Conservation (phyloP, 2,888 invertebrate species). For the Leistus spinibarbis region DNA sequence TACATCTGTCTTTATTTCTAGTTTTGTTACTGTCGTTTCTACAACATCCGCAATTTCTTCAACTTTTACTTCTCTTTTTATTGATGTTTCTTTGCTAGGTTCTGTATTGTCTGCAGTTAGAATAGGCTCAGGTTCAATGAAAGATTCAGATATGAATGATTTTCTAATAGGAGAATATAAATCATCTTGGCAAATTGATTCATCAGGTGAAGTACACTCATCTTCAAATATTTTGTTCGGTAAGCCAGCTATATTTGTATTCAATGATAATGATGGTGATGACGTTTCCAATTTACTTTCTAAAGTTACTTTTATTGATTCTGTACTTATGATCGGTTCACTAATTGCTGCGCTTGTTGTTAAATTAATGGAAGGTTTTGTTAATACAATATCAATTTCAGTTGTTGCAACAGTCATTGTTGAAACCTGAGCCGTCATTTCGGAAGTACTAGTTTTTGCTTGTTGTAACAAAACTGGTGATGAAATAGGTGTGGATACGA, state of each 20-base stretch:
- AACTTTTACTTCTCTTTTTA: conserved; percentile 55
- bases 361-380: neutral
- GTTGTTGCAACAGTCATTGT: conserved; percentile 14
- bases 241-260: conserved; percentile 62
- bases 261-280: conserved; percentile 59
- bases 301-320: conserved; percentile 59
- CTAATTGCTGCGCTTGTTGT: neutral
- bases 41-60: neutral
- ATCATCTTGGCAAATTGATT: conserved; percentile 56
- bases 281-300: conserved; percentile 59
- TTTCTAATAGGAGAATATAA: conserved; percentile 36
- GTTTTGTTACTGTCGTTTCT: conserved; percentile 9
- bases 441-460: conserved; percentile 6
- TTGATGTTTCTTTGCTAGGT: conserved; percentile 51
- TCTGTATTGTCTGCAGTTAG: conserved; percentile 17
- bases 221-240: conserved; percentile 73
- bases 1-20: conserved; percentile 40
- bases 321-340: conserved; percentile 14
- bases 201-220: conserved; percentile 68
- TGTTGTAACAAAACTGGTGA: conserved; percentile 20
- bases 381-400: conserved; percentile 3
- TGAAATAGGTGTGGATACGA: conserved; percentile 17
- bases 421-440: conserved; percentile 9
- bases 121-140: conserved; percentile 14
- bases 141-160: conserved; percentile 24